Evolutionary conservation across 2,797 vertebrate genomes (phyloP), one percentile per base, ranked within the genome.

Genomic region (Neomorphus geoffroyi): DNA sequence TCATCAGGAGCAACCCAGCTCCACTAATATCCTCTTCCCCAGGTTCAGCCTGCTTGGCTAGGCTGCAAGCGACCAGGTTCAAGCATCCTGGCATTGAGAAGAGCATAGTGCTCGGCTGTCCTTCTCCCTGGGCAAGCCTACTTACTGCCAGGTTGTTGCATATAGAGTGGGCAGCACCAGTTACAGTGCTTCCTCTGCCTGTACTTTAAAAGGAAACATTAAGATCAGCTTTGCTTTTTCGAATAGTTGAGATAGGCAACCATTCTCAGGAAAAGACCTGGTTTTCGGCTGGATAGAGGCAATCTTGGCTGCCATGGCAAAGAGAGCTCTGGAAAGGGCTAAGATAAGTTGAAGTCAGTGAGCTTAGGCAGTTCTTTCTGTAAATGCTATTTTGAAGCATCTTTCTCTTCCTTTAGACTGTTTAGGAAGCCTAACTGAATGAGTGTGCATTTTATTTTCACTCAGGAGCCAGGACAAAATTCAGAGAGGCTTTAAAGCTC

Each of bases 71-170:
- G 7, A 43, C 8, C 9, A 35, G 7, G 18, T 53, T 83, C 22
- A 61, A 28, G 46, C 15, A 66, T 4, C 15, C 24, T 24, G 7
- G 10, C 24, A 46, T 1, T 39, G 56, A 80, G 13, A 15, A 79
- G 51, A 12, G 6, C 12, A 22, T 15, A 7, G 24, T n/a, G 18
- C 16, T 82, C 18, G 24, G 23, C 13, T 48, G 22, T 70, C 41
- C 62, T 41, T 6, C 27, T 72, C 21, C 60, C 18, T 62, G 23
- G 19, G 22, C 45, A 51, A 80, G 13, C 21, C 17, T 16, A 32
- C 15, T 30, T 45, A 3, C 37, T 72, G n/a, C 13, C 1, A 0
- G 5, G 5, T 48, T 50, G 30, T 28, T 54, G 11, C 18, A 57
- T 5, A 43, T 21, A 33, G 13, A 62, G 30, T 10, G 35, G 23